Evolutionary conservation across 2,888 invertebrate genomes (phyloP), one percentile per base, ranked within the genome.

Genomic region (Epicampocera succincta): DNA sequence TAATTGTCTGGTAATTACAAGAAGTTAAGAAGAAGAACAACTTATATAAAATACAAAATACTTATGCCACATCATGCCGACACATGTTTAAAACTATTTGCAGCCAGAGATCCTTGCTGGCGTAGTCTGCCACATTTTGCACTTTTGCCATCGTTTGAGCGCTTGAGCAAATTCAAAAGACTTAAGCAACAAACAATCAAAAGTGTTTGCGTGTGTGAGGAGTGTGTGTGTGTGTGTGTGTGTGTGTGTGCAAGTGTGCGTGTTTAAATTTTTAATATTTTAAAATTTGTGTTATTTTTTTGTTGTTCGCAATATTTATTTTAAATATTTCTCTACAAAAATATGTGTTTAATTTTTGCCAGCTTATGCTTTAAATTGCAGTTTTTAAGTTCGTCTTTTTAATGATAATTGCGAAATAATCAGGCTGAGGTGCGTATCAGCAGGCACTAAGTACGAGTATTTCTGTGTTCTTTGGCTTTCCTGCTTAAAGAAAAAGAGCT

Each of bases 1-100:
- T 90, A 90, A 90, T 90, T 89, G 90, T 88, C 87, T 87, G 88
- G 89, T 90, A 90, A 90, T 90, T 90, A 89, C 85, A 74, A n/a
- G 19, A 65, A 65, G 63, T 52, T n/a, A 56, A 42, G 25, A 17
- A 54, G 42, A 25, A 72, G 11, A 60, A 25, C 46, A 52, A n/a
- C 33, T 8, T 9, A 1, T 9, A 21, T 1, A 42, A n/a, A 25
- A 21, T 15, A 21, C 3, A 29, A 50, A 52, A 29, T 6, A 60
- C 8, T 17, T 15, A 71, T 15, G 44, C 19, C 29, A n/a, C n/a
- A 38, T 0, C 1, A 12, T 25, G 38, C 13, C 21, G 44, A 25
- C 21, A 60, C 42, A 61, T 42, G 42, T 52, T 25, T 48, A 58
- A 12, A 63, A 33, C 17, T 77, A 29, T 25, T 54, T 21, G 15